Evolutionary conservation across 2,113 vertebrate genomes (phyloP).

Genomic region (Myrmecobius fasciatus): DNA sequence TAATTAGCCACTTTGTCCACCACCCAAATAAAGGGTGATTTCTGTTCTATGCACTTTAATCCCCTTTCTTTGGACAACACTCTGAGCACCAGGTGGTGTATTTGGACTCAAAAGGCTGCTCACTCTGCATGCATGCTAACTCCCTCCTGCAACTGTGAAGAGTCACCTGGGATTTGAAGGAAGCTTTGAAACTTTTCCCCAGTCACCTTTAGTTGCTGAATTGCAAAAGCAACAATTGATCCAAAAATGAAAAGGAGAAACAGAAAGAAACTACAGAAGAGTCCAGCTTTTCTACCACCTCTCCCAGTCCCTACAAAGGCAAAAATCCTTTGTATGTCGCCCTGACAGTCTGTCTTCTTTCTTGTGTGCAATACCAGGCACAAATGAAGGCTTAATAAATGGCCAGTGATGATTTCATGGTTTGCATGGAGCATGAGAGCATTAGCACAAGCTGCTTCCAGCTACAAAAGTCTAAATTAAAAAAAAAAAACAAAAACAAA

Average conservation of each 20-base stretch:
- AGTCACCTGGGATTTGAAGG: conserved; percentile 42
- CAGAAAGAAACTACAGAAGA: conserved; percentile 22
- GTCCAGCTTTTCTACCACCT: background rate
- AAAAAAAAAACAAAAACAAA: background rate
- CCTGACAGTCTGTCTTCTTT: conserved; percentile 36
- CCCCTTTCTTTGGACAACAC: conserved; percentile 5
- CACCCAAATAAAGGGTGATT: conserved; percentile 28
- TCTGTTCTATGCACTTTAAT: conserved; percentile 26
- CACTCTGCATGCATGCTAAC: conserved; percentile 51
- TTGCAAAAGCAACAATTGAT: conserved; percentile 53
- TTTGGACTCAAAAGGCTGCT: conserved; percentile 61
- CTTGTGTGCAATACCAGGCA: background rate
- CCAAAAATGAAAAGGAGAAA: conserved; percentile 49
- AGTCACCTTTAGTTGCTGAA: conserved; percentile 41
- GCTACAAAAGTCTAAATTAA: background rate
- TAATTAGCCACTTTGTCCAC: background rate
- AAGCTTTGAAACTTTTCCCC: background rate
- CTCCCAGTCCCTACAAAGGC: conserved; percentile 38
- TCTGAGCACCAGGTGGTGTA: conserved; percentile 20
- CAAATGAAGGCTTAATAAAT: conserved; percentile 43
- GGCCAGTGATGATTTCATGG: background rate
- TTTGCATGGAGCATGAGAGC: background rate
- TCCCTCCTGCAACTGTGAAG: conserved; percentile 16
- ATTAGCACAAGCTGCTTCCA: background rate
- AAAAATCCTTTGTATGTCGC: conserved; percentile 13